phyloP scores from a whole-genome alignment of 2,113 vertebrate genomes.

The Leucosticte australis region DNA sequence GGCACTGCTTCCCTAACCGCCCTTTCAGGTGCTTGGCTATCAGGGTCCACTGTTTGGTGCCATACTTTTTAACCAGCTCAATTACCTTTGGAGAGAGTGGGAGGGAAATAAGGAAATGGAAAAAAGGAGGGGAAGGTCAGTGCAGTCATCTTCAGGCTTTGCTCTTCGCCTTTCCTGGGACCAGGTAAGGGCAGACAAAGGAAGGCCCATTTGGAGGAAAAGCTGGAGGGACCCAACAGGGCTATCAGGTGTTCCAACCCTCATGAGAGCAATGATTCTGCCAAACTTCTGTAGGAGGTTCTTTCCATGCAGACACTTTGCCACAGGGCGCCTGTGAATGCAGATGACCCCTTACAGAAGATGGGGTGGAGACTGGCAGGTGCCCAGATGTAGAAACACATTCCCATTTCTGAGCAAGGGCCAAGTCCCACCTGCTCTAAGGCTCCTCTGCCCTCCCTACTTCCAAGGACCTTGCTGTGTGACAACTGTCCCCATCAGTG shows the following conservation, averaged over 20 bases:
- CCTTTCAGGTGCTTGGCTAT: constrained; percentile 97
- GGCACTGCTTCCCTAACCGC: constrained; percentile 93
- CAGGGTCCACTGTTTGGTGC: constrained; percentile 95
- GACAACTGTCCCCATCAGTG: not conserved
- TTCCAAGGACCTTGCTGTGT: accelerated
- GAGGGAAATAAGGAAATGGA: not conserved
- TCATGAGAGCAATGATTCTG: not conserved
- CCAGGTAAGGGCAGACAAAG: not conserved
- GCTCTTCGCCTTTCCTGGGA: not conserved
- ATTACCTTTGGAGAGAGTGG: constrained; percentile 81
- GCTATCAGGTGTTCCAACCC: not conserved
- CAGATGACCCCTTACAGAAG: not conserved
- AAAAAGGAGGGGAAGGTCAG: not conserved
- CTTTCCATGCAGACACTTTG: not conserved
- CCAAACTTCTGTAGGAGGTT: not conserved
- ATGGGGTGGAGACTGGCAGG: not conserved
- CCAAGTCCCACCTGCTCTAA: not conserved
- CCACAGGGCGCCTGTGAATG: not conserved
- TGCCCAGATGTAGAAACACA: not conserved
- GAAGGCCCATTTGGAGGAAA: not conserved
- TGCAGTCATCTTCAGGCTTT: not conserved
- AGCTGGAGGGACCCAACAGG: not conserved
- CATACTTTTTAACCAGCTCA: constrained; percentile 92
- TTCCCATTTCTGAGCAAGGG: not conserved
- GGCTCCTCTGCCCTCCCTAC: not conserved